phyloP scores from a whole-genome alignment of 2,888 invertebrate genomes.

The Glaucopsyche alexis region DNA sequence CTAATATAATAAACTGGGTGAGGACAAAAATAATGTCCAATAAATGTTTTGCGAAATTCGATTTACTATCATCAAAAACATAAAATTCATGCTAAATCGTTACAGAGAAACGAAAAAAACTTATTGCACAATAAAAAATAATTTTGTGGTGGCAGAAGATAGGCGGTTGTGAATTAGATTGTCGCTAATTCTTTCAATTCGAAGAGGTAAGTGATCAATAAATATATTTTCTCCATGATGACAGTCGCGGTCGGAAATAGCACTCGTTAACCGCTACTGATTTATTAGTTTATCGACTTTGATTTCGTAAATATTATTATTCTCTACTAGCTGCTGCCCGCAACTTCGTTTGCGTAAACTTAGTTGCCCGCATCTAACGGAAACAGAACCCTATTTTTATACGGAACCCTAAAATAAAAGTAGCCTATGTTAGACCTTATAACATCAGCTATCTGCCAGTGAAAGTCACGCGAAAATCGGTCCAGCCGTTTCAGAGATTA shows the following conservation, averaged over 20 bases:
- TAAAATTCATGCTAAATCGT: slow-evolving; percentile 14
- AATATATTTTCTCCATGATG: background rate
- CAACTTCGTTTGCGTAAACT: no score
- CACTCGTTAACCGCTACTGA: background rate
- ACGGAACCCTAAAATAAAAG: no score
- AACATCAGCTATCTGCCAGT: no score
- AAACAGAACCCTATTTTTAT: no score
- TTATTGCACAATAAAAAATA: slow-evolving; percentile 11
- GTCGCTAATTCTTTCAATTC: slow-evolving; percentile 17
- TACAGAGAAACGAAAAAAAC: background rate
- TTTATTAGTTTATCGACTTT: slow-evolving; percentile 6
- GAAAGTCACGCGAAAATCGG: no score
- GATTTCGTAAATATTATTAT: background rate
- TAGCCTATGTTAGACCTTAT: no score
- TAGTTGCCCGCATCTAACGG: no score
- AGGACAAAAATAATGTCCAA: slow-evolving; percentile 14
- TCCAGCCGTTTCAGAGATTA: no score
- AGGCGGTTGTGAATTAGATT: background rate
- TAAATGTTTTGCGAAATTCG: background rate
- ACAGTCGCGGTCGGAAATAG: slow-evolving; percentile 1
- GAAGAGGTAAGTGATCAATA: background rate
- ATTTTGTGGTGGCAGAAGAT: background rate
- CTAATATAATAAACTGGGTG: slow-evolving; percentile 13
- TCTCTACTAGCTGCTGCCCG: no score
- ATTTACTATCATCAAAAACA: slow-evolving; percentile 10